Base-by-base conservation (phyloP, 2,113 vertebrate genomes). In the Thalassoma bifasciatum region DNA sequence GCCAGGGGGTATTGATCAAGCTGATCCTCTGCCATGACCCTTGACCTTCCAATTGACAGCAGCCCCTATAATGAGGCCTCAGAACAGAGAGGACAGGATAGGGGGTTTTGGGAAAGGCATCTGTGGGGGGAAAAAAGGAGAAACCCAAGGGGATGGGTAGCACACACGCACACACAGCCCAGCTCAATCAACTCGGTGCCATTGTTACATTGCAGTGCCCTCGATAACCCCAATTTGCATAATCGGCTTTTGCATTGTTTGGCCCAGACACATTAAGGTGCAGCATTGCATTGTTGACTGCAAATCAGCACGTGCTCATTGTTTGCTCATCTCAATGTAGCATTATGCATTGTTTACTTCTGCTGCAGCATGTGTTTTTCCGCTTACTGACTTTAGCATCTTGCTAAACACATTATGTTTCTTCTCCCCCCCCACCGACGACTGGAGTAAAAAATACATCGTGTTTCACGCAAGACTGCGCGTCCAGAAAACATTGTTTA, bases 181-280 rank as follows among this genome's bases (percentile, higher is more conserved):
- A 53, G 74, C 86, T 84, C 89, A 89, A 91, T 91, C 85, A 91
- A 91, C 86, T 90, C 79, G 81, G 81, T 84, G 87, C 91, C 90
- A 90, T 92, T 92, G 90, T 92, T 92, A 82, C 79, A 76, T 83
- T 36, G 81, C 74, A 49, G 17, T 83, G 89, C 79, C 91, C 91
- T 85, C 89, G 56, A 90, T 91, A 90, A 91, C 91, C 90, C 86
- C 89, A 88, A 91, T 92, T 92, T 92, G 87, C 90, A 92, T 92
- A 92, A 92, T 92, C 88, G 86, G 89, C 89, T 92, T 92, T 90
- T 81, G 86, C 85, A 91, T 91, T 92, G 90, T 90, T 88, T 86
- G 83, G 78, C 89, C 82, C 81, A 92, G 89, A 91, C 89, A 86
- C 86, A 91, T 92, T 90, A 89, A 89, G 91, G 88, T 90, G 86